These are phyloP conservation scores for Pangasius djambal DNA, from an alignment of 2,797 vertebrate species.

Conservation along the genomic window DNA sequence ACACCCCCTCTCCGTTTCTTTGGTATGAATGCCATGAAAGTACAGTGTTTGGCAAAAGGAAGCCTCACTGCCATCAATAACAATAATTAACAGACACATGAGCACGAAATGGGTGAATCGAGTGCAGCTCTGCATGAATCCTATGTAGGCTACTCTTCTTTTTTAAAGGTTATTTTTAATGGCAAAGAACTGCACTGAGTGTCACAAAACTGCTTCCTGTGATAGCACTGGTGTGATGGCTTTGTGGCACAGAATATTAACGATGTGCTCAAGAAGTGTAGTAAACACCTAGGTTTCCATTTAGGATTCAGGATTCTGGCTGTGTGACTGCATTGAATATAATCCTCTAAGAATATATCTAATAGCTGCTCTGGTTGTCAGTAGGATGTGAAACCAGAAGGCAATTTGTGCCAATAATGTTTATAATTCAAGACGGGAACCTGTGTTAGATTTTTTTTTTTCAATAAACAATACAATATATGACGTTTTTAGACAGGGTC, in stretches of 20 bases:
- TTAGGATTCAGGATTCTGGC: not conserved
- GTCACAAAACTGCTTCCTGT: not conserved
- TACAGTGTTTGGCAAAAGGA: not conserved
- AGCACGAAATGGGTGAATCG: conserved; percentile 2
- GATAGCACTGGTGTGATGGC: not conserved
- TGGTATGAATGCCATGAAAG: not conserved
- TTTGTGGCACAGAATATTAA: conserved; percentile 11
- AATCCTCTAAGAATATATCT: not conserved
- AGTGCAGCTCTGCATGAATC: not conserved
- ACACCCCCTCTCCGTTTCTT: not conserved
- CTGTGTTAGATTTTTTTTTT: not conserved
- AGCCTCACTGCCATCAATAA: not conserved
- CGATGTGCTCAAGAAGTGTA: no score
- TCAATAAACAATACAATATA: not conserved
- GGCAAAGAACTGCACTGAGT: not conserved
- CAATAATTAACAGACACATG: conserved; percentile 12
- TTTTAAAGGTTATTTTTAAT: not conserved
- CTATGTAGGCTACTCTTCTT: not conserved
- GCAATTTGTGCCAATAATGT: not conserved
- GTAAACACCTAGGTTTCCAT: not conserved
- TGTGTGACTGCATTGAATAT: not conserved
- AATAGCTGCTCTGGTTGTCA: not conserved
- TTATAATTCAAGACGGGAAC: not conserved
- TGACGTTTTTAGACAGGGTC: not conserved
- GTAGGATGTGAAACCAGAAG: not conserved